Percentiles rank a stretch among this genome's conserved stretches.
phyloP scores from a whole-genome alignment of 2,113 vertebrate species.

The Acanthisitta chloris region DNA sequence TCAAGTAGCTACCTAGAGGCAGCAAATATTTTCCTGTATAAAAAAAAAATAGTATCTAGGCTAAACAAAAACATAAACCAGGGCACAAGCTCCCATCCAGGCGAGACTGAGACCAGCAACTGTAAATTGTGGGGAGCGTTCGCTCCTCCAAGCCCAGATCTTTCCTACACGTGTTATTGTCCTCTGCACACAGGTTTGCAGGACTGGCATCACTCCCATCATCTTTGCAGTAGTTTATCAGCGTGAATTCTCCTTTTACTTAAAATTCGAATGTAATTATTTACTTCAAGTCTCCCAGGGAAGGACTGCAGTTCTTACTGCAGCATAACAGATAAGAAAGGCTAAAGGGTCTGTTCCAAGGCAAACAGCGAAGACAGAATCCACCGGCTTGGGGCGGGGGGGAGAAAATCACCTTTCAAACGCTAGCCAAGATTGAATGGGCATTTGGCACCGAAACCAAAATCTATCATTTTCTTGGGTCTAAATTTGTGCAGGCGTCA shows the following conservation, averaged over 20 bases:
- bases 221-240: background rate
- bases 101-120: background rate
- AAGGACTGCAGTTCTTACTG: conserved; percentile 13
- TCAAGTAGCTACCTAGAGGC: background rate
- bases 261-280: background rate
- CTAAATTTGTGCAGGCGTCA: background rate
- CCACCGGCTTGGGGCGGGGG: background rate
- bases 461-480: background rate
- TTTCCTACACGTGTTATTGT: background rate
- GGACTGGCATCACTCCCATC: background rate
- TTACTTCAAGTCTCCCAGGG: background rate
- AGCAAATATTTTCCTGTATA: background rate
- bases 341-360: background rate
- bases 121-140: background rate
- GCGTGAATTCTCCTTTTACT: background rate
- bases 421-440: background rate
- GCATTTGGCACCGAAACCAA: background rate
- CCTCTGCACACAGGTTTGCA: background rate
- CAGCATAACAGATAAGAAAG: background rate
- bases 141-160: background rate
- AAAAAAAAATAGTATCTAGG: background rate
- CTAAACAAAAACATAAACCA: background rate
- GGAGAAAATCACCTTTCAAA: background rate
- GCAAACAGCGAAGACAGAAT: background rate
- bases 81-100: background rate